A percentile compares a stretch with the other conserved stretches of the same genome.
These are phyloP conservation scores for Allygus modestus DNA, from an alignment of 2,888 invertebrate genomes.

Conservation along the genomic window DNA sequence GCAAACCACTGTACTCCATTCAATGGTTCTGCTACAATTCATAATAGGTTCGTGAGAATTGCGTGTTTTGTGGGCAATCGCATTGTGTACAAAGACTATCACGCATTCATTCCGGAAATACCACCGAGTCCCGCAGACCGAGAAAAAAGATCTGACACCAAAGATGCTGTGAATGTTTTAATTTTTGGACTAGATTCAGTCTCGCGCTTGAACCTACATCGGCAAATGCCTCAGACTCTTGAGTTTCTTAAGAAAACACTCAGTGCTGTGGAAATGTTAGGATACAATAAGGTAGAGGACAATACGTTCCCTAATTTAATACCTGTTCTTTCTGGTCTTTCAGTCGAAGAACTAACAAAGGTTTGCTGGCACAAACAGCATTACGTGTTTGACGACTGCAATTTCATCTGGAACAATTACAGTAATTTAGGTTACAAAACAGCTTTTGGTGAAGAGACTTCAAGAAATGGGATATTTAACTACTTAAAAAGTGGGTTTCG, in stretches of 20 bases:
- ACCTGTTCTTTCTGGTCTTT: slow-evolving; percentile 86
- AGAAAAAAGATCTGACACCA: neutral
- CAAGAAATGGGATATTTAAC: slow-evolving; percentile 88
- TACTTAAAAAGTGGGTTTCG: slow-evolving; percentile 87
- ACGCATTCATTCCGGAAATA: slow-evolving; percentile 54
- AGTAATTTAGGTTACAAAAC: slow-evolving; percentile 86
- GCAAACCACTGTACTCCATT: slow-evolving; percentile 54
- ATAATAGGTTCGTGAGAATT: slow-evolving; percentile 84
- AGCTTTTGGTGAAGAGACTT: slow-evolving; percentile 90
- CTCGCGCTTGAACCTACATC: slow-evolving; percentile 89
- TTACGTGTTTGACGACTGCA: slow-evolving; percentile 85
- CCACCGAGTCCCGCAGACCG: neutral
- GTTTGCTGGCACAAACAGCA: slow-evolving; percentile 80
- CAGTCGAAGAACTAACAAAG: slow-evolving; percentile 80
- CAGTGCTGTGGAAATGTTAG: slow-evolving; percentile 86
- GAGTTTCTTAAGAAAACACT: slow-evolving; percentile 78
- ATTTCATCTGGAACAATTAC: slow-evolving; percentile 91
- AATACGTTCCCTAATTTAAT: slow-evolving; percentile 95
- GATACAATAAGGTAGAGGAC: slow-evolving; percentile 96
- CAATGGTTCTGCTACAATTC: slow-evolving; percentile 59
- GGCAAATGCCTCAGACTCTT: slow-evolving; percentile 88
- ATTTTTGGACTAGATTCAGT: slow-evolving; percentile 91
- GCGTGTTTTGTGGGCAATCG: slow-evolving; percentile 75
- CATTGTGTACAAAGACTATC: slow-evolving; percentile 67
- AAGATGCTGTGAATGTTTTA: slow-evolving; percentile 76